These are phyloP conservation scores for Sitodiplosis mosellana DNA, from an alignment of 1,140 invertebrate genomes.

Conservation along the genomic window DNA sequence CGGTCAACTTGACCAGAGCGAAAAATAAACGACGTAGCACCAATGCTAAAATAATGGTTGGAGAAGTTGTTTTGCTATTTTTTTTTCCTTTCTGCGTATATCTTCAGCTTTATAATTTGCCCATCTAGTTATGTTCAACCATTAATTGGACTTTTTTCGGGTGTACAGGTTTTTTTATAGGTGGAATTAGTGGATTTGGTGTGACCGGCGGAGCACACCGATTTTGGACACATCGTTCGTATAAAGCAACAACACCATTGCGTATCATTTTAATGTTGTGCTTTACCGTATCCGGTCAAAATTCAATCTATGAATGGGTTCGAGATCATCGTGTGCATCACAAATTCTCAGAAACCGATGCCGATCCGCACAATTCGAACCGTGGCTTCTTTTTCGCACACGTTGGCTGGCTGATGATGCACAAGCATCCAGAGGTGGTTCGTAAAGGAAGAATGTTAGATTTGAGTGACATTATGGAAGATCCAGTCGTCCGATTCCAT, in stretches of 20 bases:
- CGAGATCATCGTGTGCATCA: slow-evolving; percentile 78
- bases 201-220: slow-evolving; percentile 71
- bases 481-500: slow-evolving; percentile 57
- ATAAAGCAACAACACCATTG: slow-evolving; percentile 59
- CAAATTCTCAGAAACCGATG: slow-evolving; percentile 75
- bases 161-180: slow-evolving; percentile 28
- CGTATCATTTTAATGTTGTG: slow-evolving; percentile 45
- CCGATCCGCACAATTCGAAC: slow-evolving; percentile 74
- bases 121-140: too few species aligned
- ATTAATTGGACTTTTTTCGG: too few species aligned
- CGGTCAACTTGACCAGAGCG: too few species aligned
- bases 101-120: too few species aligned
- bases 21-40: too few species aligned
- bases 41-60: too few species aligned
- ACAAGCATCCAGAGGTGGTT: slow-evolving; percentile 68
- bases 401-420: slow-evolving; percentile 73
- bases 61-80: too few species aligned
- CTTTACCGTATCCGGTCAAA: slow-evolving; percentile 56
- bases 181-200: slow-evolving; percentile 37
- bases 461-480: slow-evolving; percentile 53
- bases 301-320: slow-evolving; percentile 46
- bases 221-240: slow-evolving; percentile 66
- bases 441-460: slow-evolving; percentile 52
- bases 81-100: too few species aligned
- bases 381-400: slow-evolving; percentile 87